phyloP scores from a whole-genome alignment of 2,888 invertebrate genomes.

The Coronaproctus castanopsis region DNA sequence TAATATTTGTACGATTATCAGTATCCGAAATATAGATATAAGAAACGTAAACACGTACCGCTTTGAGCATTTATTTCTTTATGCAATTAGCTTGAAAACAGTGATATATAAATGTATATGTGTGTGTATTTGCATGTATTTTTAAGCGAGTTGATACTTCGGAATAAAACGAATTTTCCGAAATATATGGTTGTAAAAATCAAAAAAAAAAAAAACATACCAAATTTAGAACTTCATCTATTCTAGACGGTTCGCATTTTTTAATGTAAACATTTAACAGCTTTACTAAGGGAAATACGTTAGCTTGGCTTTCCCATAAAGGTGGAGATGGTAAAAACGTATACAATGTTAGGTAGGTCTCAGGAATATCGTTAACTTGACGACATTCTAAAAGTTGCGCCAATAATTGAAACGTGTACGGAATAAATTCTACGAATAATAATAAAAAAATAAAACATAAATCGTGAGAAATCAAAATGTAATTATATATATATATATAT shows the following conservation, averaged over 20 bases:
- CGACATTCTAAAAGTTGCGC: conserved; percentile 71
- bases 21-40: too few species aligned
- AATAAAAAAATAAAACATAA: conserved; percentile 11
- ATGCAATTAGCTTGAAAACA: too few species aligned
- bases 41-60: too few species aligned
- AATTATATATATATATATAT: too few species aligned
- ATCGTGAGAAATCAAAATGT: not conserved
- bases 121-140: too few species aligned
- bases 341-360: conserved; percentile 70
- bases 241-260: conserved; percentile 30
- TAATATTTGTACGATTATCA: too few species aligned
- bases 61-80: too few species aligned
- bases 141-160: not conserved
- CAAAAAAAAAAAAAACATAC: conserved; percentile 34
- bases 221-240: conserved; percentile 32
- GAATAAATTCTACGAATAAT: conserved; percentile 63
- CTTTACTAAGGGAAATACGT: conserved; percentile 82
- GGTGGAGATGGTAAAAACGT: conserved; percentile 75
- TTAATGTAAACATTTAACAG: conserved; percentile 70
- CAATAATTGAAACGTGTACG: conserved; percentile 94
- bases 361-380: conserved; percentile 39
- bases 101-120: too few species aligned
- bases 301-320: conserved; percentile 83
- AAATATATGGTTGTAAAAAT: too few species aligned
- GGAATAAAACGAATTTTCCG: too few species aligned